Conservation (phyloP, 2,113 vertebrate genomes). For the Neolamprologus ventralis region DNA sequence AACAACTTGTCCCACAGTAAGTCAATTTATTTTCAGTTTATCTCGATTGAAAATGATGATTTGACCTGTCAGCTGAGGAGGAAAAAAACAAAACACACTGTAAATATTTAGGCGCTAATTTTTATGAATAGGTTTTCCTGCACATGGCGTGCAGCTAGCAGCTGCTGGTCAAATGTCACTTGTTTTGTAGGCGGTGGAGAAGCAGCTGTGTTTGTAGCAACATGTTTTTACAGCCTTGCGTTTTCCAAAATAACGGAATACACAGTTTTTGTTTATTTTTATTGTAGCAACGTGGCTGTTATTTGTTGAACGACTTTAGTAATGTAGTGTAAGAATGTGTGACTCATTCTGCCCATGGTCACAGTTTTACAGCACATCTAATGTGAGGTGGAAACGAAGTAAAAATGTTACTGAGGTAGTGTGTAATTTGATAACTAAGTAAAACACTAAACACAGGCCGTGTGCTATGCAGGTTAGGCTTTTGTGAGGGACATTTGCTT, state of each 20-base stretch:
- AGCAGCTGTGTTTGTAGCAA: background rate
- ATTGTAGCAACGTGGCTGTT: background rate
- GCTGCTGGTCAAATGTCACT: background rate
- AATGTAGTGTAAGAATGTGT: background rate
- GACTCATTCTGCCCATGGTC: background rate
- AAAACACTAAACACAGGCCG: background rate
- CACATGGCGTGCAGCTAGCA: background rate
- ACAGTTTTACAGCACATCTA: background rate
- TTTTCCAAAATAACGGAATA: background rate
- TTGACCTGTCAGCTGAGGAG: background rate
- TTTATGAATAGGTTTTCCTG: background rate
- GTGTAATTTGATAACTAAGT: background rate
- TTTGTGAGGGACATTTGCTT: background rate
- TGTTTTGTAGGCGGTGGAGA: background rate
- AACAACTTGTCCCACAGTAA: conserved; percentile 55
- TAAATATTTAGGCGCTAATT: background rate
- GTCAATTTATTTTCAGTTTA: conserved; percentile 37
- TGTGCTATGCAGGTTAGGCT: background rate
- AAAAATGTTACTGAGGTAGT: background rate
- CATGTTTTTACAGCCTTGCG: background rate
- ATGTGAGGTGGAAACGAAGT: background rate
- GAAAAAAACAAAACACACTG: background rate
- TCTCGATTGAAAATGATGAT: background rate
- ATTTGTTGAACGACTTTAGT: background rate
- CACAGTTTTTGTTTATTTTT: background rate